phyloP scores from a whole-genome alignment of 2,113 vertebrate species.

The Cardinalis cardinalis region DNA sequence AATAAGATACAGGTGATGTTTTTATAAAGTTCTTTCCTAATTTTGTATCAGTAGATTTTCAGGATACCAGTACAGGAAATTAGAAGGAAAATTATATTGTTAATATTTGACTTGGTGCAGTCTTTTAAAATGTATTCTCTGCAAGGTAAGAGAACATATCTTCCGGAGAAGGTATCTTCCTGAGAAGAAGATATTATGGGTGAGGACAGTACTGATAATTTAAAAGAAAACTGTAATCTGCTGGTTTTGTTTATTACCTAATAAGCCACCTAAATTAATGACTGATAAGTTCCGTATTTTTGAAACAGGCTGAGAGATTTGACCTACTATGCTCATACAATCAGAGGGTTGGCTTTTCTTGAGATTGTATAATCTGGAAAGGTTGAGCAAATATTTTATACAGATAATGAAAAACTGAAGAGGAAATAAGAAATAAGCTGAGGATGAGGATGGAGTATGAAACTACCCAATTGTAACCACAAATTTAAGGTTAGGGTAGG shows the following conservation, averaged over 20 bases:
- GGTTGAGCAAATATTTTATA: neutral
- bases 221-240: neutral
- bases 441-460: neutral
- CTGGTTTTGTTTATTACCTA: neutral
- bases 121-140: neutral
- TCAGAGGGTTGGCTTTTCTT: neutral
- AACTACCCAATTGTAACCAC: neutral
- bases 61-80: neutral
- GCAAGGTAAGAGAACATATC: neutral
- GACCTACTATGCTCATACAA: accelerated
- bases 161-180: neutral
- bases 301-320: neutral
- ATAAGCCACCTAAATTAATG: neutral
- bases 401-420: neutral
- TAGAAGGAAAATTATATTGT: neutral
- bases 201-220: neutral
- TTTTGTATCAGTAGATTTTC: neutral
- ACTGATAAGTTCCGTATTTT: neutral
- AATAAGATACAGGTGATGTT: neutral
- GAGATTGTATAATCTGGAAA: neutral
- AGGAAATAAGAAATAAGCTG: neutral
- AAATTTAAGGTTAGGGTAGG: neutral
- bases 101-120: neutral
- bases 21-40: neutral
- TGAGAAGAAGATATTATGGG: neutral